Evolutionary conservation across 2,888 invertebrate genomes (phyloP).

Genomic region (Morinoia aosen): DNA sequence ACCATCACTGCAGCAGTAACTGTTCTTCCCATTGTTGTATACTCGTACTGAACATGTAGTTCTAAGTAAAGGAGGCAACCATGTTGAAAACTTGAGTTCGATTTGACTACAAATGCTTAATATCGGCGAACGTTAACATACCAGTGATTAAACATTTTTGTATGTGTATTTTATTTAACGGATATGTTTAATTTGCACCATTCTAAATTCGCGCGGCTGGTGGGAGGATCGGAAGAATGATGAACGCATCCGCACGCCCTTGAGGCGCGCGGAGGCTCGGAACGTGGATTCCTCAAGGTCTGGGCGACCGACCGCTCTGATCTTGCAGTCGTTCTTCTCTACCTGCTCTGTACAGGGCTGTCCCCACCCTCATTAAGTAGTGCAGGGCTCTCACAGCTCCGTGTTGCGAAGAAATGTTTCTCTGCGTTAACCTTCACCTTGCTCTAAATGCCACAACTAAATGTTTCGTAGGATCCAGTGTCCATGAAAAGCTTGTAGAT

Average conservation of each 20-base stretch:
- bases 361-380: neutral
- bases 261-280: neutral
- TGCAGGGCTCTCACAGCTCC: neutral
- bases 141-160: neutral
- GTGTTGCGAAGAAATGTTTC: neutral
- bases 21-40: neutral
- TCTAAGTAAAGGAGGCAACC: neutral
- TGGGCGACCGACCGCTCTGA: neutral
- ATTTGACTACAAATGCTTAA: too few species aligned
- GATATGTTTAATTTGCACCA: neutral
- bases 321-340: neutral
- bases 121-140: neutral
- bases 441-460: neutral
- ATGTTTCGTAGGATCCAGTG: neutral
- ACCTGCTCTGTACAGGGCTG: neutral
- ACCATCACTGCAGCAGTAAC: neutral
- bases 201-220: neutral
- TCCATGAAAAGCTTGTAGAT: neutral
- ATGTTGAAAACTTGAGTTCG: neutral
- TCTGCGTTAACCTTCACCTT: neutral
- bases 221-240: neutral
- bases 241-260: neutral
- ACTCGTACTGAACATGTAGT: too few species aligned
- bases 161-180: neutral
- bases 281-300: neutral